Evolutionary conservation across 2,888 invertebrate genomes (phyloP).

Genomic region (Scelioninae gen. 2): DNA sequence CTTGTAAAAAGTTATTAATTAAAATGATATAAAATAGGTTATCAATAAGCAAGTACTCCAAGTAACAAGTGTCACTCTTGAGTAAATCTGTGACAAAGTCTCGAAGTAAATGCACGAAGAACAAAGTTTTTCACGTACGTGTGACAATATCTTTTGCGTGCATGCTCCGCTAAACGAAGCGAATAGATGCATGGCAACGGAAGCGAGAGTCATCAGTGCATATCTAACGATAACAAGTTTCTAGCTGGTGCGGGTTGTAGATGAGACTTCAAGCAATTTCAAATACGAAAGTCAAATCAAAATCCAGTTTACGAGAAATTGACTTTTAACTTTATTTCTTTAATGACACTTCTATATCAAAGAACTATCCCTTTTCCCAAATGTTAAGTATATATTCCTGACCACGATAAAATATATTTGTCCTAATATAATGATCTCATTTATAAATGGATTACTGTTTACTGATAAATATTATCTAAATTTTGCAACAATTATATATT

Average conservation of each 20-base stretch:
- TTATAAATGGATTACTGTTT: no score
- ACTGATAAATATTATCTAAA: no score
- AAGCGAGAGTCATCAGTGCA: conserved; percentile 63
- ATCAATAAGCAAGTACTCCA: no score
- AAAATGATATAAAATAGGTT: no score
- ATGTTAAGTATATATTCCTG: background rate
- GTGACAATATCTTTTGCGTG: conserved; percentile 50
- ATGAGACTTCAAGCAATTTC: conserved; percentile 49
- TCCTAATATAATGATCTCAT: no score
- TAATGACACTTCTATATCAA: conserved; percentile 32
- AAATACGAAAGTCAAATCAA: conserved; percentile 36
- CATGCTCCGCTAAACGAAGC: conserved; percentile 51
- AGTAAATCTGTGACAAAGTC: conserved; percentile 3
- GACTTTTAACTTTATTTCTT: conserved; percentile 33
- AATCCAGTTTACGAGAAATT: conserved; percentile 43
- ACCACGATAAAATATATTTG: no score
- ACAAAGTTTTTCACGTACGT: conserved; percentile 31
- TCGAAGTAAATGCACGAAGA: conserved; percentile 1
- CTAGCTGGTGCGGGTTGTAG: conserved; percentile 48
- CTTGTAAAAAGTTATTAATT: no score
- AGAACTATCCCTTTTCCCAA: conserved; percentile 13
- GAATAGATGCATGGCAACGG: conserved; percentile 58
- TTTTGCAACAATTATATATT: no score
- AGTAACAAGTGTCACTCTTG: conserved; percentile 3
- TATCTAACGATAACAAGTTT: conserved; percentile 63